Base-by-base conservation (phyloP, 2,113 vertebrate genomes). In the Penelope pileata region DNA sequence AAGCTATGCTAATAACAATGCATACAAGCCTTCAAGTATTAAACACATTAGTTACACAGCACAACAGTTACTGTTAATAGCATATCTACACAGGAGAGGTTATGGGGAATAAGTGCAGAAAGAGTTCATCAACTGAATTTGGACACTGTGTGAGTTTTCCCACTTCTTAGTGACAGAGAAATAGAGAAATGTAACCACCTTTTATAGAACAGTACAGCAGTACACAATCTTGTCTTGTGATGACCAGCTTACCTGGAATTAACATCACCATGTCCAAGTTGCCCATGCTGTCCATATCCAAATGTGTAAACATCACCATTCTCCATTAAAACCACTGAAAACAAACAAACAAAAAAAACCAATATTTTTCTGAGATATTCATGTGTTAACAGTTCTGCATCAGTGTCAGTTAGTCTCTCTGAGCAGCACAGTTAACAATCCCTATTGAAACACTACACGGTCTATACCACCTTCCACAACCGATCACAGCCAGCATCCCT, bases 241-340 rank as follows among this genome's bases (percentile, higher is more conserved):
- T 21, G 64, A 80, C 68, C 63, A 50, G 38, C 88, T 78, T 98
- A 99, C 99, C 99, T 99, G 93, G 99, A 99, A 98, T 99, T 99
- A 86, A 99, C 99, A 91, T 99, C 99, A 87, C 99, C 99, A 1
- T 99, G 99, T 70, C 99, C 99, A 12, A 99, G 98, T 42, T 99
- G 99, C 16, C 99, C 99, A 45, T 99, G 99, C 85, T 99, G 99
- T 23, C 99, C 99, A 43, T 99, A 99, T 80, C 99, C 99, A 97
- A 99, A 99, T 0, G 99, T 99, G 95, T 99, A 99, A 94, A 99
- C 99, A 72, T 99, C 99, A 86, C 99, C 99, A 85, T 99, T 99
- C 96, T 99, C 99, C 99, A 99, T 99, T 91, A 99, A 97, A 83
- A 99, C 99, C 98, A 99, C 99, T 99, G 96, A 88, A 97, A 94